phyloP scores from a whole-genome alignment of 2,113 vertebrate genomes.

The Platichthys flesus region DNA sequence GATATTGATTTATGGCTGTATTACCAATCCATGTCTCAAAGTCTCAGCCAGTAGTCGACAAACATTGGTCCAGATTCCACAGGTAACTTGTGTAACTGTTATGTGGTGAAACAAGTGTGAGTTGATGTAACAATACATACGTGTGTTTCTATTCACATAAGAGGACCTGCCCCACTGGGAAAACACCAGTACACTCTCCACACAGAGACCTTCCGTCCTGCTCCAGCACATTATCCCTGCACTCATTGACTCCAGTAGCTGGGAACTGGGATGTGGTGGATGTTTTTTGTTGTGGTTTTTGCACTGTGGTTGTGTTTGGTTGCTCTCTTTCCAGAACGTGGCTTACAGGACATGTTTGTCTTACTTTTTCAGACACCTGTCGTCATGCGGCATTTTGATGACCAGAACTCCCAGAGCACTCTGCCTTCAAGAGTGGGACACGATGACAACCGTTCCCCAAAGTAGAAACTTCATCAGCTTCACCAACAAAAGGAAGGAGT shows the following conservation, averaged over 20 bases:
- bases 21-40: no score
- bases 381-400: constrained; percentile 84
- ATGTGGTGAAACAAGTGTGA: not conserved
- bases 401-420: constrained; percentile 73
- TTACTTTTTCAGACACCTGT: constrained; percentile 79
- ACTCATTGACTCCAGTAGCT: constrained; percentile 19
- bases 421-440: constrained; percentile 65
- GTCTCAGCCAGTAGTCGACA: not conserved
- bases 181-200: constrained; percentile 46
- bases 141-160: not conserved
- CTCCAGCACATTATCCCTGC: not conserved
- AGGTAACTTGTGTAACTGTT: not conserved
- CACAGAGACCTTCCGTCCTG: constrained; percentile 30
- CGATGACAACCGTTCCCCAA: constrained; percentile 61
- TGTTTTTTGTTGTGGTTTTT: constrained; percentile 9
- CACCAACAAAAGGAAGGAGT: constrained; percentile 92
- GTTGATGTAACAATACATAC: constrained; percentile 17
- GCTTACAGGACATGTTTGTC: not conserved
- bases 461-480: constrained; percentile 90
- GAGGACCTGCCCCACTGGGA: constrained; percentile 28
- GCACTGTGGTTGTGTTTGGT: not conserved
- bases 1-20: not conserved
- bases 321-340: constrained; percentile 41
- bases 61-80: not conserved
- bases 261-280: constrained; percentile 10